A percentile compares a stretch with the other conserved stretches of the same genome.
Evolutionary conservation across 2,113 vertebrate genomes (phyloP).

Genomic region (Centrocercus urophasianus): DNA sequence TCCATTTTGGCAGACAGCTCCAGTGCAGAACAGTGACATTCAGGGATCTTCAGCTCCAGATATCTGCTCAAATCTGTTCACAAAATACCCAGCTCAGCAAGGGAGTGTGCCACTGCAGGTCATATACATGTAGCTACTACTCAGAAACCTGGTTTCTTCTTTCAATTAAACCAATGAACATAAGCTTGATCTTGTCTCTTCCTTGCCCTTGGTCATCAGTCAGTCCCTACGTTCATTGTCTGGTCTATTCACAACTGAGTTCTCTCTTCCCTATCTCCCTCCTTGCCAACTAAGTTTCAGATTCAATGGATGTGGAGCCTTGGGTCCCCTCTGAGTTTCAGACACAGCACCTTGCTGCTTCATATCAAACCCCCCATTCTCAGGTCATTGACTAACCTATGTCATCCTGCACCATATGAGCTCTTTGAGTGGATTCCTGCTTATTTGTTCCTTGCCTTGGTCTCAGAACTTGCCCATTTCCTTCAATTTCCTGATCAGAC

Average conservation of each 20-base stretch:
- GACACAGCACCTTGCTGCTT: background rate
- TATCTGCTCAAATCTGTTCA: background rate
- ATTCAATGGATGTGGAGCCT: background rate
- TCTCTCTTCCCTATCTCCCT: background rate
- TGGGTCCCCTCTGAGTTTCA: background rate
- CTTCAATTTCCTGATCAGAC: background rate
- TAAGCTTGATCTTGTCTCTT: background rate
- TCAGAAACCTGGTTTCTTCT: background rate
- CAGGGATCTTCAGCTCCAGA: background rate
- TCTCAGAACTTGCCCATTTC: background rate
- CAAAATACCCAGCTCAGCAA: background rate
- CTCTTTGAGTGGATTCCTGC: background rate
- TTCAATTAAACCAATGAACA: background rate
- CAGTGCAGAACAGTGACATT: background rate
- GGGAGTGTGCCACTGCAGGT: background rate
- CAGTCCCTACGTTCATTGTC: background rate
- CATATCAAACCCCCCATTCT: background rate
- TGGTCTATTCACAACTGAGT: background rate
- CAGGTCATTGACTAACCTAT: background rate
- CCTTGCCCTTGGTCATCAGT: background rate
- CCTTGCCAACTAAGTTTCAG: background rate
- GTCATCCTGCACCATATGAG: fast-evolving
- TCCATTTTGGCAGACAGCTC: background rate
- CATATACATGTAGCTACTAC: background rate
- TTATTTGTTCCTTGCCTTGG: background rate